Evolutionary conservation across 2,113 vertebrate genomes (phyloP), one percentile per base, ranked within the genome.

Genomic region (Cottus gobio): DNA sequence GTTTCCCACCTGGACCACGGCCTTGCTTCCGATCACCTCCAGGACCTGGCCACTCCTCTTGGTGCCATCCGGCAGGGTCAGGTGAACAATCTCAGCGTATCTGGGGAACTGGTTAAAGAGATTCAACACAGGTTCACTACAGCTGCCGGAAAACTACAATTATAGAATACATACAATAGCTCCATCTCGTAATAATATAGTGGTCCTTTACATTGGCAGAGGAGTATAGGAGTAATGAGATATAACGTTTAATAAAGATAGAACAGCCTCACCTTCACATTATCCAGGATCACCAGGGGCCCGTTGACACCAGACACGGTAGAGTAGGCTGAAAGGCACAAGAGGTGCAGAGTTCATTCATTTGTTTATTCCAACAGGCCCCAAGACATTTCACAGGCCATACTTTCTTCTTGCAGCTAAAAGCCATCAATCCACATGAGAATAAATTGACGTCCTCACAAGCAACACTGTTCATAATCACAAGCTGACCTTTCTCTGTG

Each of bases 31-130:
- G 22, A 94, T 95, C 79, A 96, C 95, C 87, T 96, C 95, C 89
- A 96, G 85, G 24, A 96, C 95, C 81, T 96, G 95, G 4, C 95
- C 95, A 0, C 95, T 96, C 63, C 95, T 93, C 87, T 85, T 95
- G 69, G 95, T 95, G 71, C 95, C 95, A 39, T 96, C 95, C 0
- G 95, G 95, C 58, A 96, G 79, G 16, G 95, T 96, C 83, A 96
- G 87, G 82, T 95, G 95, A n/a, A 96, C 95, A 31, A 96, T 96
- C 88, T 96, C 95, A n/a, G 95, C 95, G 26, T 94, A 96, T 57
- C 94, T 94, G 42, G 95, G 95, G 75, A 96, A 96, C 95, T 95
- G 66, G 9, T 75, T 2, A 82, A 50, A 77, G 6, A 69, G 0
- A 68, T 18, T 8, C 11, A 37, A 78, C 31, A 64, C 18, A 24